These are phyloP conservation scores for Paramuricea clavata DNA, from an alignment of 92 coral and sea anemone species.

Conservation along the genomic window DNA sequence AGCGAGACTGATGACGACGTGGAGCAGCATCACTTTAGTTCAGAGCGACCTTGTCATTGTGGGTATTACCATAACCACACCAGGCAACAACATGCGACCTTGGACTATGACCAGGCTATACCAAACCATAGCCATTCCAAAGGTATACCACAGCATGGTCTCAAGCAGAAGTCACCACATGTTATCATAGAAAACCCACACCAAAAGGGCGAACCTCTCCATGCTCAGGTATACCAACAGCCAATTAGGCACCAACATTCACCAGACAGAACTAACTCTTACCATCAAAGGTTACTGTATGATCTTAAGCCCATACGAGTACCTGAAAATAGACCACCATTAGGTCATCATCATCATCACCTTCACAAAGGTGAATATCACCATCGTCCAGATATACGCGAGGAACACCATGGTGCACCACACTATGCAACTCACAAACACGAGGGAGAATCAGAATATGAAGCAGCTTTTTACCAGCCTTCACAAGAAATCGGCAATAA, in stretches of 20 bases:
- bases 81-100: not conserved
- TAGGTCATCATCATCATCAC: not conserved
- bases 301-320: not conserved
- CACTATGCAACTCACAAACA: not conserved
- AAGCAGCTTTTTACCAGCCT: not conserved
- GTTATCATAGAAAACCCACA: not conserved
- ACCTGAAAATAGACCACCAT: not conserved
- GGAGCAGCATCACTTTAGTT: not conserved
- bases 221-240: not conserved
- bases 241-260: not conserved
- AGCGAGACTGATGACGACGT: not conserved
- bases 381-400: not conserved
- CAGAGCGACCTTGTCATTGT: constrained; percentile 2
- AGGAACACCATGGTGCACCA: constrained; percentile 2
- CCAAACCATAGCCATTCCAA: not conserved
- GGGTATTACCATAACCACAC: constrained; percentile 14
- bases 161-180: not conserved
- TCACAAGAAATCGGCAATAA: not conserved
- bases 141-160: not conserved
- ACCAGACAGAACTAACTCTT: not conserved
- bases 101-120: not conserved
- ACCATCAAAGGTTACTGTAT: not conserved
- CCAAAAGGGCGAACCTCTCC: not conserved
- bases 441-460: not conserved
- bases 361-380: not conserved